Percentiles rank a stretch among this genome's conserved stretches.
Conservation (phyloP, 2,113 vertebrate species). For the Ardeotis arabs region DNA sequence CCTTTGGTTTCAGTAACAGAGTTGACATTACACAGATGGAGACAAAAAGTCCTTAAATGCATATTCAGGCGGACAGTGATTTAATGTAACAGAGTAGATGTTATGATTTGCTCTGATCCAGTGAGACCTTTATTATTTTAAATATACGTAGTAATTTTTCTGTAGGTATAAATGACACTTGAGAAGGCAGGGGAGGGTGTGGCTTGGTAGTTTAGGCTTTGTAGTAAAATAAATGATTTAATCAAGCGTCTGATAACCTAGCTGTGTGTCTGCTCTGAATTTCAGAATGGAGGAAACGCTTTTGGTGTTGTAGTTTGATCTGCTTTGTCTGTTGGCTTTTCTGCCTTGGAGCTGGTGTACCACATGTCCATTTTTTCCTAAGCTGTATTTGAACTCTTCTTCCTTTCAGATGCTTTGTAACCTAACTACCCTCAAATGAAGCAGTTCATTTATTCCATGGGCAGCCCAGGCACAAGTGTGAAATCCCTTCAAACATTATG, state of each 20-base stretch:
- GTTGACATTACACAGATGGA: not conserved
- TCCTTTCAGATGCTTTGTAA: constrained; percentile 69
- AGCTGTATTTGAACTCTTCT: constrained; percentile 60
- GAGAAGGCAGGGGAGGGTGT: not conserved
- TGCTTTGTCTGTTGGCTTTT: constrained; percentile 20
- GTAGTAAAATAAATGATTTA: not conserved
- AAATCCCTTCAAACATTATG: constrained; percentile 68
- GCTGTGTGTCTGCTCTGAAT: not conserved
- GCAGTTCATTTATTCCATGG: constrained; percentile 55
- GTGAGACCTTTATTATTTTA: not conserved
- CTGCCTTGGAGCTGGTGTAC: constrained; percentile 30
- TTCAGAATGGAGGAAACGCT: not conserved
- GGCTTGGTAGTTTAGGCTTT: not conserved
- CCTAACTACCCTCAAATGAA: constrained; percentile 66
- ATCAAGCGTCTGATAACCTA: not conserved
- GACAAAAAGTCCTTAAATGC: not conserved
- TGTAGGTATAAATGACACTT: not conserved
- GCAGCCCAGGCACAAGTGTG: constrained; percentile 66
- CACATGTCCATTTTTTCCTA: constrained; percentile 65
- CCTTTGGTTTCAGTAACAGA: not conserved
- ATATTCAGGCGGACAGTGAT: not conserved
- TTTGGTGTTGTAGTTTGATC: not conserved
- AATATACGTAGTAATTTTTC: not conserved
- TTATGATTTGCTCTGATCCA: not conserved
- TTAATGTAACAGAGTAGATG: not conserved